Percentiles rank a stretch among this genome's conserved stretches.
Conservation (phyloP, 2,797 vertebrate genomes). For the Sebastes hopkinsi region DNA sequence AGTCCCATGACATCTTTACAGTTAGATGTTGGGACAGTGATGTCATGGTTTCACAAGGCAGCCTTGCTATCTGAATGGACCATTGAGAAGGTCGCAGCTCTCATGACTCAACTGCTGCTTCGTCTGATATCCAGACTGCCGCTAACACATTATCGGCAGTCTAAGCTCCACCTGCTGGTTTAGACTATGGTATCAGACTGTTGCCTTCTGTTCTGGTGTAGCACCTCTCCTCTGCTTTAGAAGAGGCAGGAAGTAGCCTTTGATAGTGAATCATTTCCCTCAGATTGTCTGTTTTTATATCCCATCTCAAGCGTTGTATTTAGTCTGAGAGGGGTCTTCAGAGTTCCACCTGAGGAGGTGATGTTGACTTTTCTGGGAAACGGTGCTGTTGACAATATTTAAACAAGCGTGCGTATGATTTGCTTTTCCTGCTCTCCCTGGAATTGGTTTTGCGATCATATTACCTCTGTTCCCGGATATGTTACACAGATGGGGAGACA, state of each 20-base stretch:
- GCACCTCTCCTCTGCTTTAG: neutral
- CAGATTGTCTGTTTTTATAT: neutral
- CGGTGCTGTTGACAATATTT: conserved; percentile 4
- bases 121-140: neutral
- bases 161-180: conserved; percentile 66
- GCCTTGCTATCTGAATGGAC: conserved; percentile 37
- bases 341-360: conserved; percentile 1
- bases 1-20: conserved; percentile 37
- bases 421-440: neutral
- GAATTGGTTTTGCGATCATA: neutral
- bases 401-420: conserved; percentile 1
- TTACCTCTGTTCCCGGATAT: conserved; percentile 20
- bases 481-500: conserved; percentile 40
- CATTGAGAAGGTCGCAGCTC: conserved; percentile 14
- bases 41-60: conserved; percentile 21
- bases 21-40: conserved; percentile 27
- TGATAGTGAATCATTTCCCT: conserved; percentile 8
- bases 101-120: conserved; percentile 28
- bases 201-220: neutral
- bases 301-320: neutral
- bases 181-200: neutral
- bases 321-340: conserved; percentile 1
- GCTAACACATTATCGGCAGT: conserved; percentile 24
- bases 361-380: conserved; percentile 15
- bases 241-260: neutral